A percentile compares a stretch with the other conserved stretches of the same genome.
Conservation (phyloP, 1,140 invertebrate genomes). For the Brachionus calyciflorus region DNA sequence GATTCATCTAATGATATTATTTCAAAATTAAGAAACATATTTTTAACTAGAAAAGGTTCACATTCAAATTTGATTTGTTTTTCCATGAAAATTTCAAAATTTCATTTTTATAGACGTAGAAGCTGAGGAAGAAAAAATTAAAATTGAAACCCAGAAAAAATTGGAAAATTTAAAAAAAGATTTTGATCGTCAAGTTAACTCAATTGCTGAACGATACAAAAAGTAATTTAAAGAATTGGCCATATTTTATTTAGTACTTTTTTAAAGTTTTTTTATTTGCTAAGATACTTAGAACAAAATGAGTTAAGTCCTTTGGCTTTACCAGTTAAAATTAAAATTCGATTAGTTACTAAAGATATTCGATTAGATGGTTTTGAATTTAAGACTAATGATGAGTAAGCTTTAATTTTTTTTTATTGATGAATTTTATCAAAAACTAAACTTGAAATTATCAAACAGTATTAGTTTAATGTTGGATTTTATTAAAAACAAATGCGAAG, state of each 20-base stretch:
- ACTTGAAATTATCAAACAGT: not conserved
- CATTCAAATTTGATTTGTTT: not conserved
- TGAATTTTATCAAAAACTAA: not conserved
- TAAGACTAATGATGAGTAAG: not conserved
- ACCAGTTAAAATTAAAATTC: conserved; percentile 5
- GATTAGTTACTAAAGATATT: not conserved
- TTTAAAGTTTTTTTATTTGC: not conserved
- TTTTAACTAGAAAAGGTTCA: not conserved
- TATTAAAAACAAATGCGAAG: not conserved
- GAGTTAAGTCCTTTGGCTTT: not conserved
- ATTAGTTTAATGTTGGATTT: not conserved
- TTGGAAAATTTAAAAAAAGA: not conserved
- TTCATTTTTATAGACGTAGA: not conserved
- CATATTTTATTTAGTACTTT: not conserved
- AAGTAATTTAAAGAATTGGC: not conserved
- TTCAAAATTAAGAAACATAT: not conserved
- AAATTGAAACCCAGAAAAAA: not conserved
- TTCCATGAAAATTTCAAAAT: too few relatives aligned
- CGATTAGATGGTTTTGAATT: not conserved
- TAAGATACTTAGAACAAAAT: not conserved
- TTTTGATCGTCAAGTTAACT: not conserved
- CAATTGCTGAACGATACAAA: not conserved
- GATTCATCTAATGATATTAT: not conserved
- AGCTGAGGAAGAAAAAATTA: not conserved
- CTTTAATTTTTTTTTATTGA: not conserved